These are phyloP conservation scores for Euleptes europaea DNA, from an alignment of 2,113 vertebrate genomes.

Conservation along the genomic window DNA sequence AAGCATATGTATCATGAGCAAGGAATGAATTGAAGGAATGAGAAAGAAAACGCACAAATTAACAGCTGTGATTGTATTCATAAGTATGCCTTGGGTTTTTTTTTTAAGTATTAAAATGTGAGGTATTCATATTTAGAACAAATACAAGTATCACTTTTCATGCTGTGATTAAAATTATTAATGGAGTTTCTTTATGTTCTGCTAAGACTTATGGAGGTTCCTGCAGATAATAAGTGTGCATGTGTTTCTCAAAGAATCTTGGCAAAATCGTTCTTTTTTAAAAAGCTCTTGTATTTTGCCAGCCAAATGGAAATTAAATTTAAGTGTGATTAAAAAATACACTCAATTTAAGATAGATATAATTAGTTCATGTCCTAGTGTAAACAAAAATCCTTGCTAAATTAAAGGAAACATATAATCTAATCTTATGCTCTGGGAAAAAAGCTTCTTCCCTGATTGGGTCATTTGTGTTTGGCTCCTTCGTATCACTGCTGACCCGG, in stretches of 20 bases:
- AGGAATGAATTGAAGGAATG: not conserved
- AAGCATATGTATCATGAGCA: not conserved
- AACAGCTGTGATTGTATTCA: not conserved
- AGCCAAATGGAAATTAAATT: slow-evolving; percentile 13
- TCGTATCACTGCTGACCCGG: not conserved
- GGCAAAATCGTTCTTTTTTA: not conserved
- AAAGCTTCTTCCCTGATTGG: not conserved
- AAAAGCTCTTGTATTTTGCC: not conserved
- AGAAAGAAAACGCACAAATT: not conserved
- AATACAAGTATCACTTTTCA: not conserved
- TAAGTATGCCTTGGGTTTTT: not conserved
- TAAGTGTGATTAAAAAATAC: not conserved
- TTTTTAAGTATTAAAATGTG: not conserved
- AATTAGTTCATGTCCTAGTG: not conserved
- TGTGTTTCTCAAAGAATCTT: not conserved
- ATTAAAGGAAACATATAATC: not conserved
- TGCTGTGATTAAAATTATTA: not conserved
- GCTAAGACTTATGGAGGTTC: accelerated
- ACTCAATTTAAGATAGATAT: not conserved
- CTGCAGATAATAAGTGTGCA: not conserved
- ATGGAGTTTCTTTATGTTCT: not conserved
- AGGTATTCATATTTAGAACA: not conserved
- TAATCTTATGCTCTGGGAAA: not conserved
- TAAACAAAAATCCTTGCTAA: not conserved
- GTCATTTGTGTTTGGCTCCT: no score